Base-by-base conservation (phyloP, 1,140 invertebrate genomes). In the Eueides isabella region DNA sequence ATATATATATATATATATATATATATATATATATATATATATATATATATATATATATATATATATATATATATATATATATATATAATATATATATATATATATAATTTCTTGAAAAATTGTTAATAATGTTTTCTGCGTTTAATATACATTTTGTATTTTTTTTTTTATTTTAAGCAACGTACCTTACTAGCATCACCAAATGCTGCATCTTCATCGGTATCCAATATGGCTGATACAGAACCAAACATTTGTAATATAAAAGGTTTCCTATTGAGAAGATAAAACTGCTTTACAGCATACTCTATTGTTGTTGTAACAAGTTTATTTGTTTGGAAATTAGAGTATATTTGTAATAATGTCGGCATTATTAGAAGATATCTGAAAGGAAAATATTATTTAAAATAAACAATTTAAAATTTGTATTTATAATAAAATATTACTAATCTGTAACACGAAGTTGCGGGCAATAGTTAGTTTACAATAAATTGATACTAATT, bases 201-300 rank as follows among this genome's bases (percentile, higher is more conserved):
- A 86, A 96, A 97, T 5, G 96, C 95, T 63, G 96, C 96, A 72
- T 96, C 96, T 84, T 97, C 97, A 87, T 99, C 98, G 2, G 97
- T 98, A 87, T 99, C 98, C 33, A 99, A 94, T 82, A 99, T 98
- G 2, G 98, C 97, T 0, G 99, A 99, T 2, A 99, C 97, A 62
- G 98, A 98, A 6, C 99, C 99, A 94, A 99, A 99, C 98, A 99
- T 99, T 95, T 99, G 98, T 26, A 99, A 94, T 76, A 99, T 98
- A 85, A 99, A 99, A 1, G 99, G 99, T 88, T 99, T 99, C 71
- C 99, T 95, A 86, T 99, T 99, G 89, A 99, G 96, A 63, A 99
- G 95, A 92, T 99, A 99, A 92, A 99, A 99, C 89, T 99, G 99
- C 86, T 99, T 99, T 6, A 99, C 98, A 0, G 98, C 97, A 90